These are phyloP conservation scores for Danionella cerebrum DNA, from an alignment of 2,113 vertebrate genomes.

Conservation along the genomic window DNA sequence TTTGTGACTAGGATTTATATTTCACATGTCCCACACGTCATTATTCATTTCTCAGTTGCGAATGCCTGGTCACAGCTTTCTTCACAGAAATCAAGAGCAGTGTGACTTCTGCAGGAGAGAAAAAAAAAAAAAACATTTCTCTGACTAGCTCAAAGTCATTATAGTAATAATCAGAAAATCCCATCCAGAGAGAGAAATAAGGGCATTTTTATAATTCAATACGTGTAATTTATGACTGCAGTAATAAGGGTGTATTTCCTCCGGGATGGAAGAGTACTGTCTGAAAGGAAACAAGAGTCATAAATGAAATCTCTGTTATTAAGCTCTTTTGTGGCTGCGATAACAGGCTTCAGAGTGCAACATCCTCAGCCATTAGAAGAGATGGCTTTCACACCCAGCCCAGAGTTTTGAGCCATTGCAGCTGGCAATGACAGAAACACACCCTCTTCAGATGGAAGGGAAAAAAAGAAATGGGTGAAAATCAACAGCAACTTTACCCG, in stretches of 20 bases:
- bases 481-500: slow-evolving; percentile 21
- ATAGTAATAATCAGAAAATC: slow-evolving; percentile 51
- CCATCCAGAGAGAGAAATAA: slow-evolving; percentile 56
- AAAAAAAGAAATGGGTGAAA: not conserved
- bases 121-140: slow-evolving; percentile 33
- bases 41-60: slow-evolving; percentile 38
- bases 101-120: slow-evolving; percentile 41
- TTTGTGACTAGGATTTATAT: slow-evolving; percentile 54
- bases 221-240: slow-evolving; percentile 51
- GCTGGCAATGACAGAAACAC: not conserved
- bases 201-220: slow-evolving; percentile 64
- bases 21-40: slow-evolving; percentile 41
- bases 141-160: slow-evolving; percentile 54
- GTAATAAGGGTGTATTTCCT: slow-evolving; percentile 21
- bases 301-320: slow-evolving; percentile 20
- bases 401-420: not conserved
- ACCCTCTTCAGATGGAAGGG: not conserved
- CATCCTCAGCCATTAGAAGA: slow-evolving; percentile 19
- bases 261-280: not conserved
- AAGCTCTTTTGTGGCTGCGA: slow-evolving; percentile 18
- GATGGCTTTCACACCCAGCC: not conserved
- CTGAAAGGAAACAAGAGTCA: not conserved
- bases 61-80: slow-evolving; percentile 30
- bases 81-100: not conserved
- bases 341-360: slow-evolving; percentile 12